These are phyloP conservation scores for Peromyscus nudipes DNA, from an alignment of 2,797 vertebrate genomes.

Conservation along the genomic window DNA sequence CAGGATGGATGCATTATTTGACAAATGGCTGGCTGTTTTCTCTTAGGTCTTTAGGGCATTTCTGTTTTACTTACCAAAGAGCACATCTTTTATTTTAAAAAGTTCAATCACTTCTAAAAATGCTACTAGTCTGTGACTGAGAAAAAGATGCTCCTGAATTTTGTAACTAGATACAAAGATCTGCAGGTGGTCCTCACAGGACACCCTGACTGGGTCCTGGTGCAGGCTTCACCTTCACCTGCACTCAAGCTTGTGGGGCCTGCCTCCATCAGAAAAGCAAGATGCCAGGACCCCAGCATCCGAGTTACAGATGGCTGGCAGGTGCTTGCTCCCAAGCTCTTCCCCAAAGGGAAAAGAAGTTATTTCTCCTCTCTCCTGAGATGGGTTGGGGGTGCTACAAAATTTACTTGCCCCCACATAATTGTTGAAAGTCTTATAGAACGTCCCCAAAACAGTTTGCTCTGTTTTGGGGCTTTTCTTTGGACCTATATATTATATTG, in stretches of 20 bases:
- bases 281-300: background rate
- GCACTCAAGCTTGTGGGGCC: background rate
- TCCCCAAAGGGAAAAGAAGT: background rate
- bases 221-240: background rate
- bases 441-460: constrained; percentile 51
- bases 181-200: background rate
- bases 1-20: background rate
- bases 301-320: background rate
- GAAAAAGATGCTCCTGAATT: constrained; percentile 22
- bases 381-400: background rate
- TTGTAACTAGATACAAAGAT: background rate
- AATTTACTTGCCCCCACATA: constrained; percentile 1
- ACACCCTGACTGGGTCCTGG: background rate
- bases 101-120: constrained; percentile 15
- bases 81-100: constrained; percentile 21
- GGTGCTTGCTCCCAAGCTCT: background rate
- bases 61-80: constrained; percentile 6
- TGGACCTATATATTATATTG: constrained; percentile 60
- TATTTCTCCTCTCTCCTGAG: constrained; percentile 15
- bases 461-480: constrained; percentile 69
- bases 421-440: constrained; percentile 46
- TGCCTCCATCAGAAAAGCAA: constrained; percentile 34
- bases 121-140: background rate
- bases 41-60: background rate
- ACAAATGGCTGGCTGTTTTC: background rate